Base-by-base conservation (phyloP, 2,113 vertebrate species). In the Stegastes partitus region DNA sequence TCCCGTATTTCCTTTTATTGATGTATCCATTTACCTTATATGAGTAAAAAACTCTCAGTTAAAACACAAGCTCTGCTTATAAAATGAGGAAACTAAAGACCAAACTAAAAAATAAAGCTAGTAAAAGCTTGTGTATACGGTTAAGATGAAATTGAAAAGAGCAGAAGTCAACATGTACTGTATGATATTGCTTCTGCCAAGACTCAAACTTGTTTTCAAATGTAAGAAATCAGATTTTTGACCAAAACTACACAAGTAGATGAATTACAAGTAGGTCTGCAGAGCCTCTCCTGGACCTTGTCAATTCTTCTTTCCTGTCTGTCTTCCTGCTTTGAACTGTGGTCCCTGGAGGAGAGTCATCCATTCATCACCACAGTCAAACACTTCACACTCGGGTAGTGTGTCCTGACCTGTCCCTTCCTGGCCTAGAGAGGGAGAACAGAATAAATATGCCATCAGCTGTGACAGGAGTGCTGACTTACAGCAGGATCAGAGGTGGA, bases 371-470 rank as follows among this genome's bases (percentile, higher is more conserved):
- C 54, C 1, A 1, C 66, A 76, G 80, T 90, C 82, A 91, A 88
- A 90, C 79, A 86, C 81, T 87, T 88, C 81, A 79, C 68, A 66
- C 76, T 81, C 22, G 21, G 57, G 75, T 9, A 39, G 65, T 68
- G 73, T 79, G 69, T 85, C 85, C 78, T 59, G 67, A 75, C 66
- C 83, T 74, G 58, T 89, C 79, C 53, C 51, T 74, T 84, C 69
- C 25, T 16, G 12, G 66, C 25, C 68, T 2, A 45, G 25, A 59
- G 81, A 75, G 55, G 49, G 45, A 68, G 62, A 77, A 50, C 78
- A 82, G 82, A 86, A 85, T 84, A 91, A 89, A 93, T 84, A 87
- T 79, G 84, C 61, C 82, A 77, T 83, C 34, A 5, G 73, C 37
- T 4, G 22, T 6, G 1, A 59, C 77, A 55, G 56, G 42, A 81